These are phyloP conservation scores for Orthosia gothica DNA, from an alignment of 2,888 invertebrate genomes.

Conservation along the genomic window DNA sequence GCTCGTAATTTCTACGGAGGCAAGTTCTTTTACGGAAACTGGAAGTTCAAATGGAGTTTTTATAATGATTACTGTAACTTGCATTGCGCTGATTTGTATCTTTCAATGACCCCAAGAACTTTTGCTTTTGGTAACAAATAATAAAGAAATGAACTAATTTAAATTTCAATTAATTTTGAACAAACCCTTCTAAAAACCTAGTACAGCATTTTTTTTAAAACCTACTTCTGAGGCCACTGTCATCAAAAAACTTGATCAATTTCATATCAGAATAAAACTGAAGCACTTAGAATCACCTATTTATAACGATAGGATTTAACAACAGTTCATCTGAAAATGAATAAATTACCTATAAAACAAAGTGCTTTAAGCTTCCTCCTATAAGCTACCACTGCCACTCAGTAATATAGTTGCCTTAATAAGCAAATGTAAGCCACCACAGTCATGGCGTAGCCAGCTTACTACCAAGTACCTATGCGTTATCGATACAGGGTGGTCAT, in stretches of 20 bases:
- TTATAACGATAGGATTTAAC: too few relatives aligned
- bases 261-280: too few relatives aligned
- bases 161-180: not conserved
- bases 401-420: too few relatives aligned
- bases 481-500: too few relatives aligned
- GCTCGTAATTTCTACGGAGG: constrained; percentile 57
- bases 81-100: constrained; percentile 30
- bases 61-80: constrained; percentile 60
- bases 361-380: too few relatives aligned
- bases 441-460: too few relatives aligned
- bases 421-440: too few relatives aligned
- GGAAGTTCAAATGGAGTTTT: constrained; percentile 51
- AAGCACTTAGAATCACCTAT: too few relatives aligned
- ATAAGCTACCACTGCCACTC: too few relatives aligned
- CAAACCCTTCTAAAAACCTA: not conserved
- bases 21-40: constrained; percentile 60
- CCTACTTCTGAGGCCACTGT: not conserved
- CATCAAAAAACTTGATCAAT: not conserved
- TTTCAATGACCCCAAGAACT: constrained; percentile 42
- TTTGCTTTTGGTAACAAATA: not conserved
- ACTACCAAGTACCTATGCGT: too few relatives aligned
- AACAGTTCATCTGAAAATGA: too few relatives aligned
- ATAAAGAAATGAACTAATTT: constrained; percentile 8
- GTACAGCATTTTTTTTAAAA: not conserved
- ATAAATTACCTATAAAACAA: too few relatives aligned